A percentile compares a stretch with the other conserved stretches of the same genome.
Conservation (phyloP, 2,797 vertebrate genomes). For the Oreochromis mossambicus region DNA sequence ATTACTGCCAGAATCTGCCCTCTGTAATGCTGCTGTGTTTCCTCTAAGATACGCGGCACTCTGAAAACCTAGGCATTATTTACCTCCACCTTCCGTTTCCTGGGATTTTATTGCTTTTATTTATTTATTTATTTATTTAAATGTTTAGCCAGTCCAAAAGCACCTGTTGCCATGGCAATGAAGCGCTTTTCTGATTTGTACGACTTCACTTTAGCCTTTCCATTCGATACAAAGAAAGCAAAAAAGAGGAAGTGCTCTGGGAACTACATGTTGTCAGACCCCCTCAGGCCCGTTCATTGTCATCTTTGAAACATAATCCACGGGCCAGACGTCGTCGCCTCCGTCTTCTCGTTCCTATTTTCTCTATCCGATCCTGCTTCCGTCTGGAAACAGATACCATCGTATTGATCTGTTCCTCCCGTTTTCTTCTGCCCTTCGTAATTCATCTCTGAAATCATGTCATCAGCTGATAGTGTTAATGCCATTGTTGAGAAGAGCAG, state of each 20-base stretch:
- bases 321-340: not conserved
- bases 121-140: not conserved
- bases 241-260: not conserved
- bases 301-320: not conserved
- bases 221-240: accelerated
- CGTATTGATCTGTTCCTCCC: not conserved
- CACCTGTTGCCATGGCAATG: slow-evolving; percentile 1
- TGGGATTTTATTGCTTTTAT: not conserved
- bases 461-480: not conserved
- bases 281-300: accelerated
- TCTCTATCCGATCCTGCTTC: not conserved
- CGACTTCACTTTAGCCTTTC: not conserved
- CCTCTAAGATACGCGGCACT: not conserved
- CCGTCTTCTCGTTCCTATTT: not conserved
- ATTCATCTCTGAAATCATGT: not conserved
- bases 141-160: not conserved
- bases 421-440: not conserved
- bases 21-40: not conserved
- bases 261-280: not conserved
- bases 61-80: not conserved
- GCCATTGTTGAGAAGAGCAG: not conserved
- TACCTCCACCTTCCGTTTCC: not conserved
- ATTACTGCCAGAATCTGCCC: not conserved
- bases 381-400: not conserved
- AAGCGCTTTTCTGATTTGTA: not conserved